These are phyloP conservation scores for Benitochromis conjunctus DNA, from an alignment of 2,113 vertebrate genomes.

Conservation along the genomic window DNA sequence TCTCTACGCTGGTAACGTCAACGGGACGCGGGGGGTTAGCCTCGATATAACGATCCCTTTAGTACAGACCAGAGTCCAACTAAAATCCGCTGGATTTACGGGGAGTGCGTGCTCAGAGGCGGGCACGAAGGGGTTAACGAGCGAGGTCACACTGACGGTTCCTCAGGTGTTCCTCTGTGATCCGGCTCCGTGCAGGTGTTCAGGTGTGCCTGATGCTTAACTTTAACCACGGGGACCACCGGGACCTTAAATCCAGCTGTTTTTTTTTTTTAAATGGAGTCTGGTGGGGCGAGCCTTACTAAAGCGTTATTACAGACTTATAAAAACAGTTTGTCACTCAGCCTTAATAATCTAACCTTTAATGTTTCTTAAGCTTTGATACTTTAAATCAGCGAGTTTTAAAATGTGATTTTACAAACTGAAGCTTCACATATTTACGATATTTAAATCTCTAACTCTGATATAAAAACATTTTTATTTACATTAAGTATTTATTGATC, in stretches of 20 bases:
- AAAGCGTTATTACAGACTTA: background rate
- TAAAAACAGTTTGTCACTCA: background rate
- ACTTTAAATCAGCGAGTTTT: background rate
- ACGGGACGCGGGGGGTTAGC: background rate
- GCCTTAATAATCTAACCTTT: background rate
- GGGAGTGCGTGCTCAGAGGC: background rate
- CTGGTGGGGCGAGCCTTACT: background rate
- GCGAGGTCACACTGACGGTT: background rate
- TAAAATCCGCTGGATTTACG: background rate
- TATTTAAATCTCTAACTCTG: background rate
- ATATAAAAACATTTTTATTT: background rate
- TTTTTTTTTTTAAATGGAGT: background rate
- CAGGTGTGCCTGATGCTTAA: background rate
- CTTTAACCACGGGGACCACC: background rate
- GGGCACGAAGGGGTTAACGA: background rate
- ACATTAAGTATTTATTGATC: background rate
- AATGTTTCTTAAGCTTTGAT: background rate
- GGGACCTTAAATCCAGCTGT: background rate
- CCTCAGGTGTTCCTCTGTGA: background rate
- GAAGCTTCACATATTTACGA: background rate
- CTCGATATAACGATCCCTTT: background rate
- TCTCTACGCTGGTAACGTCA: conserved; percentile 79
- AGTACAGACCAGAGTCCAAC: background rate
- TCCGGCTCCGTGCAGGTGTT: background rate
- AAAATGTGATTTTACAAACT: background rate